Evolutionary conservation across 2,888 invertebrate genomes (phyloP), one percentile per base, ranked within the genome.

Genomic region (Dryadula phaetusa): DNA sequence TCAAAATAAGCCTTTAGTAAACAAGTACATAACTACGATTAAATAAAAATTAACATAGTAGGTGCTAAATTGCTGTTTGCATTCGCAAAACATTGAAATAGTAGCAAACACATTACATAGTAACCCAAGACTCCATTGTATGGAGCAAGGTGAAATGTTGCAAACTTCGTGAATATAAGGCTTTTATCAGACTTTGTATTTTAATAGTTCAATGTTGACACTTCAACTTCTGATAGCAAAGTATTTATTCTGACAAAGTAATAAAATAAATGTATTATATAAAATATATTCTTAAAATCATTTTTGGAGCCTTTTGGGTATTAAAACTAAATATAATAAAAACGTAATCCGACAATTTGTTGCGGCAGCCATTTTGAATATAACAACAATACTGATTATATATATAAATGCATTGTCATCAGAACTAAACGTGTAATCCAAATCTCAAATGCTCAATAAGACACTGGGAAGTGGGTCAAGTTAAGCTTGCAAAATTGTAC

Each of bases 61-160:
- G 25, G 12, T 12, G 42, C 42, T 28, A 64, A 67, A 64, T 62
- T 62, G 32, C 34, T 20, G 42, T 62, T 40, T 18, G 58, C 54
- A 40, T 47, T 42, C 25, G 64, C 69, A 70, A 70, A 64, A 28
- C 54, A 61, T 34, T 54, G 44, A 52, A 64, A 67, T 52, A 70
- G 64, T 54, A 44, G 14, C 63, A 58, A 22, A 56, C 62, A 56
- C 34, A 60, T 64, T 63, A 69, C 47, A 62, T 62, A 62, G 67
- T 78, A 79, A 79, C 78, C 81, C 79, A 80, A 77, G 74, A 79
- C 74, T 69, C 81, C 73, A 84, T 87, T 86, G 84, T 86, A 67
- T 61, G 72, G 71, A 69, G 77, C 87, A 86, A 87, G 87, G 87
- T 87, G 79, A 86, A 74, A 69, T 68, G 72, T 87, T 87, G 79